Conservation (phyloP, 2,888 invertebrate genomes). For the Pelosia muscerda region DNA sequence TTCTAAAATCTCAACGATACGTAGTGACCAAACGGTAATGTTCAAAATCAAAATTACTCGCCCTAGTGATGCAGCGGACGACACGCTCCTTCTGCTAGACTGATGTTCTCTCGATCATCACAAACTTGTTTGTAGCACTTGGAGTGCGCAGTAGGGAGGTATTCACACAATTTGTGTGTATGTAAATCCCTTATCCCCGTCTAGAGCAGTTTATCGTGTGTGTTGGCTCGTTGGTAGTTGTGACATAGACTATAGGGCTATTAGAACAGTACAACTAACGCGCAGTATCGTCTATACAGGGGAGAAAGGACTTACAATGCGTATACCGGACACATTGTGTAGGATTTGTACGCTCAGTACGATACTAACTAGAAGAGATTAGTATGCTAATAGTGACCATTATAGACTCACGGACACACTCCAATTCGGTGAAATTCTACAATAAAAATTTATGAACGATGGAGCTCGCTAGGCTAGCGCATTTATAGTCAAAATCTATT, state of each 20-base stretch:
- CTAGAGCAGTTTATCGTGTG: slow-evolving; percentile 55
- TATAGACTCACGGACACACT: slow-evolving; percentile 71
- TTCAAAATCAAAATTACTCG: slow-evolving; percentile 84
- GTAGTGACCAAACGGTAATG: slow-evolving; percentile 76
- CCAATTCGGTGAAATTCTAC: slow-evolving; percentile 76
- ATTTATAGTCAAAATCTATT: slow-evolving; percentile 77
- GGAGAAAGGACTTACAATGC: slow-evolving; percentile 76
- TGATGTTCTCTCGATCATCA: slow-evolving; percentile 76
- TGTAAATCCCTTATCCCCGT: slow-evolving; percentile 71
- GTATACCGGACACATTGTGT: slow-evolving; percentile 65
- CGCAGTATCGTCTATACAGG: slow-evolving; percentile 59
- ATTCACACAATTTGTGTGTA: slow-evolving; percentile 56
- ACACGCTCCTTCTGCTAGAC: slow-evolving; percentile 75
- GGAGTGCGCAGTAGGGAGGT: slow-evolving; percentile 48
- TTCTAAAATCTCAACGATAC: slow-evolving; percentile 71
- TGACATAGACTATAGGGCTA: slow-evolving; percentile 50
- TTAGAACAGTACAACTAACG: slow-evolving; percentile 50
- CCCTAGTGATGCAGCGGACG: slow-evolving; percentile 79
- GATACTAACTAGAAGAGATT: slow-evolving; percentile 82
- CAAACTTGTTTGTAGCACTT: slow-evolving; percentile 63
- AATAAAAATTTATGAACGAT: slow-evolving; percentile 77
- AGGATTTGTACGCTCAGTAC: slow-evolving; percentile 71
- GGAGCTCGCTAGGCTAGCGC: slow-evolving; percentile 83
- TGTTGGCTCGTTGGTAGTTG: slow-evolving; percentile 41
- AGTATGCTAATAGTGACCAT: slow-evolving; percentile 80